Evolutionary conservation across 2,113 vertebrate species (phyloP).

Genomic region (Perca fluviatilis): DNA sequence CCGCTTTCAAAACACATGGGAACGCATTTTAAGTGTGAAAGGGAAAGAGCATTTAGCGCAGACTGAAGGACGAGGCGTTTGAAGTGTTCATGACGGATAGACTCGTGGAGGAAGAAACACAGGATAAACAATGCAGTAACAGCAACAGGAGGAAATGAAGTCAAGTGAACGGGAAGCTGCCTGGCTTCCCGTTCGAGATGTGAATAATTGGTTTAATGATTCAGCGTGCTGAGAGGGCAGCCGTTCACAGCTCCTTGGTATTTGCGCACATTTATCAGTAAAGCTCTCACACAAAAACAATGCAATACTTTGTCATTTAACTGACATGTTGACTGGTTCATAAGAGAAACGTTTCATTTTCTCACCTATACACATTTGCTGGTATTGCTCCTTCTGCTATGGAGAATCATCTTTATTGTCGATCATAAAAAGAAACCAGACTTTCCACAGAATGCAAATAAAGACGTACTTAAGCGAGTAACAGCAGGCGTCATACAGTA

Average conservation of each 20-base stretch:
- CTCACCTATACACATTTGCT: slow-evolving; percentile 15
- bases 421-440: slow-evolving; percentile 63
- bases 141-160: slow-evolving; percentile 82
- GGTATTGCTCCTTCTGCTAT: slow-evolving; percentile 9
- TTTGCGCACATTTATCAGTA: slow-evolving; percentile 55
- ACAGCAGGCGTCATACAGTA: slow-evolving; percentile 57
- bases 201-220: slow-evolving; percentile 81
- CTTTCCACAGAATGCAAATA: slow-evolving; percentile 58
- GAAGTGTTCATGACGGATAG: slow-evolving; percentile 70
- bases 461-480: slow-evolving; percentile 55
- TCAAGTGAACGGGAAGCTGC: slow-evolving; percentile 84
- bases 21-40: slow-evolving; percentile 80
- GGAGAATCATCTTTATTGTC: slow-evolving; percentile 42
- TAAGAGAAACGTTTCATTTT: slow-evolving; percentile 33
- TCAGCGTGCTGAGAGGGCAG: slow-evolving; percentile 60
- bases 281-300: slow-evolving; percentile 50
- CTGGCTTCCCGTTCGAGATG: slow-evolving; percentile 78
- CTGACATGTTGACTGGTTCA: slow-evolving; percentile 42
- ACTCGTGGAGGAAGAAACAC: slow-evolving; percentile 78
- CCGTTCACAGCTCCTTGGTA: slow-evolving; percentile 72
- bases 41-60: slow-evolving; percentile 58
- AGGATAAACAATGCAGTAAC: slow-evolving; percentile 79
- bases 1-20: slow-evolving; percentile 77
- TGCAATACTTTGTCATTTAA: slow-evolving; percentile 51
- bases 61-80: slow-evolving; percentile 58